phyloP scores from a whole-genome alignment of 2,888 invertebrate species.

The Calameuta pallipes region DNA sequence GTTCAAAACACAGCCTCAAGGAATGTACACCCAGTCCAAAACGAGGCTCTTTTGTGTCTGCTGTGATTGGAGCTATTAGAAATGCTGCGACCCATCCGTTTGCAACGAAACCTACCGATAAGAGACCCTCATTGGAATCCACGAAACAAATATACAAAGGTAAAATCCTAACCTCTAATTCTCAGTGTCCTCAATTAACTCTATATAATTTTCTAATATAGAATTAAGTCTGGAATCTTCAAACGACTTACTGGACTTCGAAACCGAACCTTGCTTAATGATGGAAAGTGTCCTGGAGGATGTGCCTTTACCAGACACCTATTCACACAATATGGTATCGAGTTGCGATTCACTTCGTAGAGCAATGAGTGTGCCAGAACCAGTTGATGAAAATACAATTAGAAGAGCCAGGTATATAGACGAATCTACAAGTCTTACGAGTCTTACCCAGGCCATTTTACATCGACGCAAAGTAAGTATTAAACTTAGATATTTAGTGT shows the following conservation, averaged over 20 bases:
- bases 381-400: constrained; percentile 49
- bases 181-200: neutral
- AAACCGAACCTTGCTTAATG: constrained; percentile 85
- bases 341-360: constrained; percentile 68
- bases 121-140: constrained; percentile 45
- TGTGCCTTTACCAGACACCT: constrained; percentile 74
- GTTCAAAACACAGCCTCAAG: constrained; percentile 59
- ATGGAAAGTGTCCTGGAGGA: constrained; percentile 82
- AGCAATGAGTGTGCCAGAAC: constrained; percentile 59
- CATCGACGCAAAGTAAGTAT: constrained; percentile 72
- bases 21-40: constrained; percentile 71
- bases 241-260: constrained; percentile 82
- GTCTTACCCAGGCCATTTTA: constrained; percentile 81
- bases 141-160: constrained; percentile 58
- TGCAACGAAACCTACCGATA: constrained; percentile 48
- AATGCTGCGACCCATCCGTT: constrained; percentile 69
- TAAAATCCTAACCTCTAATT: constrained; percentile 19
- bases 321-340: constrained; percentile 76
- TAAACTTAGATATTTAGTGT: neutral
- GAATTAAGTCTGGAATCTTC: constrained; percentile 73
- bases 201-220: constrained; percentile 41
- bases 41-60: constrained; percentile 77
- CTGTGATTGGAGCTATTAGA: constrained; percentile 78
- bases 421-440: constrained; percentile 77
- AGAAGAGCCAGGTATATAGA: constrained; percentile 57